These are phyloP conservation scores for Folsomia candida DNA, from an alignment of 2,888 invertebrate species.

Conservation along the genomic window DNA sequence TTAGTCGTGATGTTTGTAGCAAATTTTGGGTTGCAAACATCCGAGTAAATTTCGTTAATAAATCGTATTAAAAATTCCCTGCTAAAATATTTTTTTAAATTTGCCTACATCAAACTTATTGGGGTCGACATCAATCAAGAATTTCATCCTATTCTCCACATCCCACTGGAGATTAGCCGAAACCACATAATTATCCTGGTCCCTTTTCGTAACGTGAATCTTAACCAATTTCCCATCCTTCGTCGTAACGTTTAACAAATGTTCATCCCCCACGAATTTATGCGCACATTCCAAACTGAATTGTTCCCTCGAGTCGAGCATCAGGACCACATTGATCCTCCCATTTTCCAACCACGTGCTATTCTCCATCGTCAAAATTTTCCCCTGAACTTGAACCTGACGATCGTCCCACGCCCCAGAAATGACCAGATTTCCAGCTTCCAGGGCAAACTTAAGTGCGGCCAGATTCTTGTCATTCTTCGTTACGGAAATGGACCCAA, in stretches of 20 bases:
- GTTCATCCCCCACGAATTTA: constrained; percentile 25
- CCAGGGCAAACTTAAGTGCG: constrained; percentile 20
- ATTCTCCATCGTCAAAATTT: constrained; percentile 9
- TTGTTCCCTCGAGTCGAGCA: constrained; percentile 24
- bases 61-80: no score
- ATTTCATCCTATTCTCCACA: neutral
- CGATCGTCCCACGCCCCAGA: constrained; percentile 37
- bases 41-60: no score
- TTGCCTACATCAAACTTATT: constrained; percentile 26
- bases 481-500: neutral
- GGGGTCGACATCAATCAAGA: constrained; percentile 19
- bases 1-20: no score
- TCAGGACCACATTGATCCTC: constrained; percentile 21
- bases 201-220: constrained; percentile 37
- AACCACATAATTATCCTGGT: constrained; percentile 19
- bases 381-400: constrained; percentile 31
- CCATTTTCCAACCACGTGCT: constrained; percentile 28
- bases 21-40: no score
- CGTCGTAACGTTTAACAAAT: constrained; percentile 38
- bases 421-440: constrained; percentile 31
- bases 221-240: constrained; percentile 24
- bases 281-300: constrained; percentile 27
- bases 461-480: neutral
- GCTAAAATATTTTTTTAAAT: neutral
- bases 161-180: constrained; percentile 28